Conservation (phyloP, 92 coral and sea anemone genomes). For the Umimayanthus chanpuru region DNA sequence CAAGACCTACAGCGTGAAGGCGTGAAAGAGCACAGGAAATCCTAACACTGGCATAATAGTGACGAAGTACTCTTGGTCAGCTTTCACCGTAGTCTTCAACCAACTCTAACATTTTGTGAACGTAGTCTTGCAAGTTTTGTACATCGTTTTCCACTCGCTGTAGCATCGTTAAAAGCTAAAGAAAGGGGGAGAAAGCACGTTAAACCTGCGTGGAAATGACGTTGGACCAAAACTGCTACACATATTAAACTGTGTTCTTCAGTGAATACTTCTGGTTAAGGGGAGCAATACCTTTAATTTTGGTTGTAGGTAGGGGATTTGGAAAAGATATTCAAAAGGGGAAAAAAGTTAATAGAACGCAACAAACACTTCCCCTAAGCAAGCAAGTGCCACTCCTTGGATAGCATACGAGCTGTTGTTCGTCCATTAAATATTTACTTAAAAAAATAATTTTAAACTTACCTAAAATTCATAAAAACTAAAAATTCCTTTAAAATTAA, state of each 20-base stretch:
- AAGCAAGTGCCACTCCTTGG: no score
- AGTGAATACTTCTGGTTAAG: background rate
- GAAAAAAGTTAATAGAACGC: no score
- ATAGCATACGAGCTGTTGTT: no score
- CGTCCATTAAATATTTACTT: no score
- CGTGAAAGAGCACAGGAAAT: background rate
- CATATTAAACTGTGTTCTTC: background rate
- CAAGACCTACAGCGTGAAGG: background rate
- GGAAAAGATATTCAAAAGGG: no score
- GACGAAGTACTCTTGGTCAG: constrained; percentile 43
- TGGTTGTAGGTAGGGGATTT: no score
- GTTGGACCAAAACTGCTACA: background rate
- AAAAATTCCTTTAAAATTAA: no score
- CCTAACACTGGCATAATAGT: background rate
- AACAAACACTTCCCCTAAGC: no score
- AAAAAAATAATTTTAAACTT: no score
- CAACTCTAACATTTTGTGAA: constrained; percentile 86
- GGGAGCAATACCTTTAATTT: no score
- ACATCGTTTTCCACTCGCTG: constrained; percentile 79
- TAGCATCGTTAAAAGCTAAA: constrained; percentile 76
- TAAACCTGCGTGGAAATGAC: background rate
- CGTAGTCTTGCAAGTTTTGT: constrained; percentile 84
- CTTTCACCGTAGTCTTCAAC: constrained; percentile 87
- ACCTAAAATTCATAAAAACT: no score
- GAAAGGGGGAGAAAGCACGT: constrained; percentile 4